Percentiles rank a stretch among this genome's conserved stretches.
These are phyloP conservation scores for Bergia puertoricense DNA, from an alignment of 92 coral and sea anemone species.

Conservation along the genomic window DNA sequence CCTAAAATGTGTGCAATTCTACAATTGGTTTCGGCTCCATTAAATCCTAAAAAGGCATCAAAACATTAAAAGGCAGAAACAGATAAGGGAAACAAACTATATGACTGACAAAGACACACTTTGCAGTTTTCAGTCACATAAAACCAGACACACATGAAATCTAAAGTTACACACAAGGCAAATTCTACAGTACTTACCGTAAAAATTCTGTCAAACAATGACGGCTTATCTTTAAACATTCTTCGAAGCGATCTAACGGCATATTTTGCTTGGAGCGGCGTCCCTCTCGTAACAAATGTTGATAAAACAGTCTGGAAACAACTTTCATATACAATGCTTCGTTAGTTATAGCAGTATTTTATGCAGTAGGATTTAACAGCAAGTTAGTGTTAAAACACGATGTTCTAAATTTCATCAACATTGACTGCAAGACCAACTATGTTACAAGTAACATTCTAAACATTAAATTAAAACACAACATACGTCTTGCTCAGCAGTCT, in stretches of 20 bases:
- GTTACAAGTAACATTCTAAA: too few species aligned
- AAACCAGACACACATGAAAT: background rate
- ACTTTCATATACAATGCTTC: slow-evolving; percentile 31
- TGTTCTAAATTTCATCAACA: background rate
- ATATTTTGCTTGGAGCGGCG: slow-evolving; percentile 83
- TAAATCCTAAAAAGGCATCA: too few species aligned
- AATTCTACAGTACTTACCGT: slow-evolving; percentile 56
- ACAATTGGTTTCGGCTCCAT: too few species aligned
- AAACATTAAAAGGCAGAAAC: too few species aligned
- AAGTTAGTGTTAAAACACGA: background rate
- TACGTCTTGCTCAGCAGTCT: too few species aligned
- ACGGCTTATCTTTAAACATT: slow-evolving; percentile 61
- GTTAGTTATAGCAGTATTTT: background rate
- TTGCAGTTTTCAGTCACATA: background rate
- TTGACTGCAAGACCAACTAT: background rate
- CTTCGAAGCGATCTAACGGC: slow-evolving; percentile 79
- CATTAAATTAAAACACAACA: too few species aligned
- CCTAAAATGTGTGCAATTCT: too few species aligned
- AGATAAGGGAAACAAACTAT: too few species aligned
- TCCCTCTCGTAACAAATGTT: slow-evolving; percentile 82
- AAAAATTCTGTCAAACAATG: slow-evolving; percentile 82
- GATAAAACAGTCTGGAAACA: slow-evolving; percentile 91
- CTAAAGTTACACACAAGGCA: background rate
- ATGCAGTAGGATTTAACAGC: too few species aligned
- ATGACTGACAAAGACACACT: background rate